Base-by-base conservation (phyloP, 2,888 invertebrate genomes). In the Syritta pipiens region DNA sequence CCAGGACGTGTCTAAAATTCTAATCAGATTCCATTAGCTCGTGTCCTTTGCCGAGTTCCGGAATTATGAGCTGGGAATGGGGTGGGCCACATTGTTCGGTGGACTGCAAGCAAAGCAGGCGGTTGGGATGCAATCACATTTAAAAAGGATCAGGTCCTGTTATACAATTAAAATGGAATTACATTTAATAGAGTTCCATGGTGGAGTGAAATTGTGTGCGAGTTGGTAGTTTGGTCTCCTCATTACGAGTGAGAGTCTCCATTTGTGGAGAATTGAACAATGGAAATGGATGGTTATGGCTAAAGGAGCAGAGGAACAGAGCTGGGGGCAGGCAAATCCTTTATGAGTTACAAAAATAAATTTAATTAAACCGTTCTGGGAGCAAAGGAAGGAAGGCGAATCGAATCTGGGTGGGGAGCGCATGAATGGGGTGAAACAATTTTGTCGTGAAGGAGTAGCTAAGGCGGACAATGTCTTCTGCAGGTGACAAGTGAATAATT, bases 101-200 rank as follows among this genome's bases (percentile, higher is more conserved):
- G 51, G 30, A 53, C 26, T 32, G 28, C 9, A 14, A 32, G 19
- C 12, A 26, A 26, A 51, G 32, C 59, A 71, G 7, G 35, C 53
- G 14, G 40, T 26, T 22, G 24, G 51, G 46, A 51, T 59, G 62
- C 74, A 68, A 67, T 81, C 62, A 74, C 75, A 81, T 68, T 81
- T 68, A 46, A 72, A 77, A 77, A 68, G 67, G 72, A 65, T 65
- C 63, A 71, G 44, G 22, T 74, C 42, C 74, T 74, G 57, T 62
- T 74, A 68, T 63, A 68, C 62, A 79, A 79, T 79, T 74, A 79
- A 79, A 79, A 74, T 46, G 79, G 57, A 74, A 79, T 79, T 74
- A 79, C 74, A 79, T 68, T 68, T 68, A 60, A 79, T 62, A 57
- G 55, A 51, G 67, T 62, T 68, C 53, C 28, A 24, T 10, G 17